Base-by-base conservation (phyloP, 2,113 vertebrate genomes). In the Romanogobio albipinnatus region DNA sequence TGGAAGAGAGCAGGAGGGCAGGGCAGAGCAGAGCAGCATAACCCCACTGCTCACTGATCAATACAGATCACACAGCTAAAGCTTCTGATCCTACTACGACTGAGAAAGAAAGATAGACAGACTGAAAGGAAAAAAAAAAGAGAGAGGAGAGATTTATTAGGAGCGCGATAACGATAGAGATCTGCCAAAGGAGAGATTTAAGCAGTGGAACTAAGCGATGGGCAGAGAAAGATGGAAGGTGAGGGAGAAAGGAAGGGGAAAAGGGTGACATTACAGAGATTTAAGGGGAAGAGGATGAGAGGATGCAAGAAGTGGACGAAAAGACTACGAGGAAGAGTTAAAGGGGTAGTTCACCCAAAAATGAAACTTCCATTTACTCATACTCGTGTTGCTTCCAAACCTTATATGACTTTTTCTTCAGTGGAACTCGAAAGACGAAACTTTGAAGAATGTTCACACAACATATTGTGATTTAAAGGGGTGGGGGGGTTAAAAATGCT, bases 241-340 rank as follows among this genome's bases (percentile, higher is more conserved):
- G 87, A 86, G 86, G 85, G 89, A 91, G 85, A 86, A 91, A 91
- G 88, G 74, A 83, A 91, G 85, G 29, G 77, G 33, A 36, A 84
- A 78, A 85, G 88, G 88, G 89, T 79, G 84, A 51, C 86, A 90
- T 91, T 92, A 90, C 87, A 87, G 88, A 59, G 85, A 56, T 84
- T 89, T 89, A 90, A 91, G 91, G 86, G 82, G 77, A 89, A 91
- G 90, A 24, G 24, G 89, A 91, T 86, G 88, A 92, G 90, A 49
- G 61, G 89, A 90, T 85, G 88, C 73, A 82, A 88, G 85, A 90
- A 85, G 87, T 82, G 86, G 86, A 89, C 86, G 87, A 87, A 87
- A 92, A 92, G 1, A 14, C 36, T 33, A 43, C 26, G 61, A 53
- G 58, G 13, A 43, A 45, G 33, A 58, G 62, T 26, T 47, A 29